Percentiles rank a stretch among this genome's conserved stretches.
These are phyloP conservation scores for Dyspetes luteomarginatus DNA, from an alignment of 2,888 invertebrate species.

Conservation along the genomic window DNA sequence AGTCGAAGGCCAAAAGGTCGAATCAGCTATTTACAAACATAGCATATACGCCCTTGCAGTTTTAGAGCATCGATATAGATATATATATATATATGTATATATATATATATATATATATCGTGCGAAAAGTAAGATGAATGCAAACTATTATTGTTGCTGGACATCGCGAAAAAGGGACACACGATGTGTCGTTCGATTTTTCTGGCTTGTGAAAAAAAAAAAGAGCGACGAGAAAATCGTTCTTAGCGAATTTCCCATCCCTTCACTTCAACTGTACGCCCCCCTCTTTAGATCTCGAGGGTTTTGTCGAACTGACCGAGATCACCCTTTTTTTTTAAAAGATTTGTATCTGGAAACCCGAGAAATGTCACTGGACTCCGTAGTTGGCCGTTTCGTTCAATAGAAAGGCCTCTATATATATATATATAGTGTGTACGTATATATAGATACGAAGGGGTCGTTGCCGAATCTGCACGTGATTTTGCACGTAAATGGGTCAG, in stretches of 20 bases:
- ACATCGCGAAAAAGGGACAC: slow-evolving; percentile 57
- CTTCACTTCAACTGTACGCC: slow-evolving; percentile 49
- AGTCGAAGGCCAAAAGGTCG: slow-evolving; percentile 29
- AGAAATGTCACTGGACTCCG: slow-evolving; percentile 61
- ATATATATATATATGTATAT: slow-evolving; percentile 11
- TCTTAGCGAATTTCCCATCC: slow-evolving; percentile 61
- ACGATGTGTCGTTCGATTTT: slow-evolving; percentile 29
- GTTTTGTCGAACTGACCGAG: slow-evolving; percentile 42
- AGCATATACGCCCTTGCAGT: too few species aligned
- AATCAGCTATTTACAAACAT: too few species aligned
- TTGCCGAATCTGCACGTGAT: slow-evolving; percentile 53
- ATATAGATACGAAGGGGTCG: neutral
- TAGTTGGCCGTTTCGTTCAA: slow-evolving; percentile 63
- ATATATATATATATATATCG: neutral
- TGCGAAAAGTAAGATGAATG: neutral
- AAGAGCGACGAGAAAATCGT: slow-evolving; percentile 63
- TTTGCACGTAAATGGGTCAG: slow-evolving; percentile 71
- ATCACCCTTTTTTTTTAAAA: slow-evolving; percentile 46
- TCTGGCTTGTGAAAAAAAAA: slow-evolving; percentile 1
- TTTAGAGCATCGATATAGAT: too few species aligned
- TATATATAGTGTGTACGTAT: neutral
- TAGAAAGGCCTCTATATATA: slow-evolving; percentile 21
- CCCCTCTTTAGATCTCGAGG: slow-evolving; percentile 64
- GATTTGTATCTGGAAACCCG: slow-evolving; percentile 66
- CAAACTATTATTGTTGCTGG: slow-evolving; percentile 32